Evolutionary conservation across 2,113 vertebrate species (phyloP), one percentile per base, ranked within the genome.

Genomic region (Psettodes erumei): DNA sequence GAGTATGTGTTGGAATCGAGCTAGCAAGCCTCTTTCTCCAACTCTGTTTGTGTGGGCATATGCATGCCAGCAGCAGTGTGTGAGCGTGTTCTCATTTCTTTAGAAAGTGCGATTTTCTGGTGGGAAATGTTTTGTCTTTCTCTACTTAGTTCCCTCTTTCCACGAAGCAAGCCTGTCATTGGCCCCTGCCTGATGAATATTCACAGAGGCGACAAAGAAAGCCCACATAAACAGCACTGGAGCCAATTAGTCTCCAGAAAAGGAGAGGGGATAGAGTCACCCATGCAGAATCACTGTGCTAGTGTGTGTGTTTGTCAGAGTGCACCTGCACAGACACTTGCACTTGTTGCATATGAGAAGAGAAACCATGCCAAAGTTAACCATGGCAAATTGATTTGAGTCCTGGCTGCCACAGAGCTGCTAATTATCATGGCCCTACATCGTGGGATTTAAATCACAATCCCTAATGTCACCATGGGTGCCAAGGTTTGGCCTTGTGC

Each of bases 171-270:
- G 28, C 60, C 77, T 43, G 78, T 62, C 59, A 30, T 65, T 76
- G 83, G 77, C 77, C 80, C 25, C 37, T 21, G 53, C 50, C 85
- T 88, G 68, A 90, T 91, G 91, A 91, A 90, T 92, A 92, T 90
- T 91, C 89, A 91, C 37, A 65, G 33, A 19, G 47, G 71, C 61
- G 74, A 88, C 86, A 90, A 90, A 87, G 88, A 88, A 23, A 2
- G 32, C 60, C 74, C 67, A 67, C 82, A 84, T 76, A 86, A 85
- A 82, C 79, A 84, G 84, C 72, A 75, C 60, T 74, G 69, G 70
- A 82, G 81, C 86, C 75, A 91, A 84, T 90, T 88, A 86, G 84
- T 73, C 30, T 78, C 23, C 38, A 60, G 50, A 71, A 63, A 38
- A 16, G 74, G 43, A 28, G 37, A 25, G 37, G 47, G 3, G 18